phyloP scores from a whole-genome alignment of 2,113 vertebrate species.

The Lutjanus erythropterus region DNA sequence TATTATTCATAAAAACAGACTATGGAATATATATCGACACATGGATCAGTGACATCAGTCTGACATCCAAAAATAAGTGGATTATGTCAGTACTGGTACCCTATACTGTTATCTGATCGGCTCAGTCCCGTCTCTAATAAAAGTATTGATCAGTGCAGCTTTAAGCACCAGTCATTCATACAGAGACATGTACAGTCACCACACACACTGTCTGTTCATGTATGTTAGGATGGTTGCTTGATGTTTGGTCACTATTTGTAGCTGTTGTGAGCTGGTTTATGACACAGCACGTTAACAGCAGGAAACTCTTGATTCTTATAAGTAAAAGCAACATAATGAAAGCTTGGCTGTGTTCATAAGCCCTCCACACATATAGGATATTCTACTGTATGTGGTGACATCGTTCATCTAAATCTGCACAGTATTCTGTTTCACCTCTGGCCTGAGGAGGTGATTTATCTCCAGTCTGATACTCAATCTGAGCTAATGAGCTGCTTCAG shows the following conservation, averaged over 20 bases:
- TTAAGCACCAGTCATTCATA: too few relatives aligned
- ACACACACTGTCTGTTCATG: too few relatives aligned
- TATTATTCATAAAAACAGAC: too few relatives aligned
- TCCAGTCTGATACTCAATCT: constrained; percentile 14
- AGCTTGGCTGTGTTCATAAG: background rate
- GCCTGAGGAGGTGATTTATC: background rate
- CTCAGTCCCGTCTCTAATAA: too few relatives aligned
- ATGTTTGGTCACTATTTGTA: background rate
- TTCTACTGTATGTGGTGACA: background rate
- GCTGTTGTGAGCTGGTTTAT: background rate
- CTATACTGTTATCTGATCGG: too few relatives aligned
- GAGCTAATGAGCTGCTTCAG: background rate
- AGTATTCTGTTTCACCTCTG: background rate
- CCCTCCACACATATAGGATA: background rate
- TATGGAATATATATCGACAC: too few relatives aligned
- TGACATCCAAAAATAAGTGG: too few relatives aligned
- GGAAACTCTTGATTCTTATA: background rate
- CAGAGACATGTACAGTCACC: too few relatives aligned
- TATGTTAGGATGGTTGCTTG: too few relatives aligned
- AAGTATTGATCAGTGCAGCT: too few relatives aligned
- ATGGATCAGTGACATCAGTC: too few relatives aligned
- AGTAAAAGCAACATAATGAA: background rate
- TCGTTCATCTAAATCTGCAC: background rate
- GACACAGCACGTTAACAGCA: background rate
- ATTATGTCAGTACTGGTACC: too few relatives aligned